Conservation (phyloP, 2,797 vertebrate species). For the Muscicapa comitata region DNA sequence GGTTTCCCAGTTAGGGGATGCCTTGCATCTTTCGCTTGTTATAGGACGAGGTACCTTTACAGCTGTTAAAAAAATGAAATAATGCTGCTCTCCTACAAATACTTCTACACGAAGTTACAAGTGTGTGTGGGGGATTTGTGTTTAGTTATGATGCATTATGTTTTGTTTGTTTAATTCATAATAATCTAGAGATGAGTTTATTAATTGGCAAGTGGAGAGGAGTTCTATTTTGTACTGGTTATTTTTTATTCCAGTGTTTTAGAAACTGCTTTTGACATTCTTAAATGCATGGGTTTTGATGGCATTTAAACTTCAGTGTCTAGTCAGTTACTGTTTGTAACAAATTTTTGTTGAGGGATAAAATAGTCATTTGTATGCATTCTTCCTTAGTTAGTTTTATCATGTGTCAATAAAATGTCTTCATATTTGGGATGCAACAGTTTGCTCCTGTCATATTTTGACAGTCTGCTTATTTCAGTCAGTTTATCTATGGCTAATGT, state of each 20-base stretch:
- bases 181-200: background rate
- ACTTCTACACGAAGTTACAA: background rate
- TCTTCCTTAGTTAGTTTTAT: background rate
- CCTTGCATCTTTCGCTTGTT: background rate
- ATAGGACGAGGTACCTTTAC: background rate
- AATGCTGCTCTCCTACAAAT: background rate
- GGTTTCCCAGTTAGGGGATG: background rate
- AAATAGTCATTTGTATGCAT: background rate
- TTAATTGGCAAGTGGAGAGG: background rate
- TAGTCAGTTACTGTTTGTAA: background rate
- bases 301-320: background rate
- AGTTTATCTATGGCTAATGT: background rate
- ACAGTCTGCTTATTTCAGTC: background rate
- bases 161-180: background rate
- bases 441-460: background rate
- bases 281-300: background rate
- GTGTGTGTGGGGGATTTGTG: fast-evolving
- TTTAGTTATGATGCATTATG: background rate
- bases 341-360: background rate
- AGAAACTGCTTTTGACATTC: background rate
- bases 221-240: background rate
- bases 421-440: background rate
- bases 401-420: background rate
- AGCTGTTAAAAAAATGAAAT: background rate
- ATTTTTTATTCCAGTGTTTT: background rate